Evolutionary conservation across 2,113 vertebrate genomes (phyloP).

Genomic region (Empidonax alnorum): DNA sequence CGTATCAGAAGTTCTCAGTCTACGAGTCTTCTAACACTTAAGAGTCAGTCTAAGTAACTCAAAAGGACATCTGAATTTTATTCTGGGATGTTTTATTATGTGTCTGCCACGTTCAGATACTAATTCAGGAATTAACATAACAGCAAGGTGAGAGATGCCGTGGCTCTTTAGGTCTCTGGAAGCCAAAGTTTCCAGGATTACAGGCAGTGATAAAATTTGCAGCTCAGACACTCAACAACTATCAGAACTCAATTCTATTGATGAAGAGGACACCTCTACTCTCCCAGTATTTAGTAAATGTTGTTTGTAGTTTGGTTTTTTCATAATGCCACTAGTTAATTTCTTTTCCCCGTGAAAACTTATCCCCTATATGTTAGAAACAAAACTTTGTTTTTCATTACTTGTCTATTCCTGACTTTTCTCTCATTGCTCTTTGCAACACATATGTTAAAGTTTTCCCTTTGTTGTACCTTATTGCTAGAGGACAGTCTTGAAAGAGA

Average conservation of each 20-base stretch:
- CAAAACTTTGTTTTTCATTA: constrained; percentile 19
- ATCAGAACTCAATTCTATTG: not conserved
- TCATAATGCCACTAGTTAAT: not conserved
- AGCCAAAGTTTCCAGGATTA: not conserved
- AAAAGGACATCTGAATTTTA: not conserved
- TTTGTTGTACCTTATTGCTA: constrained; percentile 38
- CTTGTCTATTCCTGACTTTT: not conserved
- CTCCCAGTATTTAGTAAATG: not conserved
- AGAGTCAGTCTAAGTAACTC: not conserved
- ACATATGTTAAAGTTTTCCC: not conserved
- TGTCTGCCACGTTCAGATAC: not conserved
- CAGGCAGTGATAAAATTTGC: not conserved
- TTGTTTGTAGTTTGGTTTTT: not conserved
- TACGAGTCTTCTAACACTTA: not conserved
- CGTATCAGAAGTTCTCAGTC: not conserved
- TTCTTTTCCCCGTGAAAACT: not conserved
- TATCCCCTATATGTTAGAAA: constrained; percentile 14
- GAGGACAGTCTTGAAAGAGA: constrained; percentile 28
- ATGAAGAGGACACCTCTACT: not conserved
- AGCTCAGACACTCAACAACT: not conserved
- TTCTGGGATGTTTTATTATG: not conserved
- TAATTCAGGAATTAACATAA: not conserved
- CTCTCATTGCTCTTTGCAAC: not conserved
- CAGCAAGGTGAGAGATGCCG: not conserved
- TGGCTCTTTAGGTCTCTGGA: not conserved